These are phyloP conservation scores for Plutella xylostella DNA, from an alignment of 2,888 invertebrate species.

Conservation along the genomic window DNA sequence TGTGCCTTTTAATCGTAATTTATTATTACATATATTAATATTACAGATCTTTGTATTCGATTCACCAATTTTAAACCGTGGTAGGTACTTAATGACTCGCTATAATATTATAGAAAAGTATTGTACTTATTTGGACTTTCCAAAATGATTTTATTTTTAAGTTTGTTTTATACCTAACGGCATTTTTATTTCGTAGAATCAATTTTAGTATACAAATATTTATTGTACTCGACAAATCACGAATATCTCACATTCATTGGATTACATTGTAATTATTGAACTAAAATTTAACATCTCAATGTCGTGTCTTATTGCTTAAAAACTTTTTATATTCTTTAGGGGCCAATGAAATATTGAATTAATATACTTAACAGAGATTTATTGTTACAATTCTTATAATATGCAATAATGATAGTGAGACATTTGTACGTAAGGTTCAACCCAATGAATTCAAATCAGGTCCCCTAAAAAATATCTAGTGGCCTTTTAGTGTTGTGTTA, in stretches of 20 bases:
- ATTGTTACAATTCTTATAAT: neutral
- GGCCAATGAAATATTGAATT: constrained; percentile 3
- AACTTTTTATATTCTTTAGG: constrained; percentile 2
- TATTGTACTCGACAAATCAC: neutral
- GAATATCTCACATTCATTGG: neutral
- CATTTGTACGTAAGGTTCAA: too few relatives aligned
- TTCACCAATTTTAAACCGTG: too few relatives aligned
- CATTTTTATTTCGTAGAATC: constrained; percentile 3
- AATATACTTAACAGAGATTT: neutral
- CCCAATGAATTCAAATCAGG: constrained; percentile 18
- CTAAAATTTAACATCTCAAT: constrained; percentile 40
- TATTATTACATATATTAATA: neutral
- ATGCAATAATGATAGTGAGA: constrained; percentile 3
- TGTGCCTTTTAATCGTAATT: neutral
- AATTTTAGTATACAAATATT: neutral
- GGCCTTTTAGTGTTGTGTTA: constrained; percentile 30
- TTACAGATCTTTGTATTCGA: too few relatives aligned
- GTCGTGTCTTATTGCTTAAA: constrained; percentile 42
- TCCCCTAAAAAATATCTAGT: constrained; percentile 27
- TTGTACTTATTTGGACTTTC: too few relatives aligned
- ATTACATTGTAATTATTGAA: constrained; percentile 9
- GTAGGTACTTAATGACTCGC: too few relatives aligned
- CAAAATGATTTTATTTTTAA: too few relatives aligned
- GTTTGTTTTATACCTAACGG: constrained; percentile 1
- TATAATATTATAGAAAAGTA: too few relatives aligned